Percentiles rank a stretch among this genome's conserved stretches.
phyloP scores from a whole-genome alignment of 2,797 vertebrate genomes.

The Chloroceryle amazona region DNA sequence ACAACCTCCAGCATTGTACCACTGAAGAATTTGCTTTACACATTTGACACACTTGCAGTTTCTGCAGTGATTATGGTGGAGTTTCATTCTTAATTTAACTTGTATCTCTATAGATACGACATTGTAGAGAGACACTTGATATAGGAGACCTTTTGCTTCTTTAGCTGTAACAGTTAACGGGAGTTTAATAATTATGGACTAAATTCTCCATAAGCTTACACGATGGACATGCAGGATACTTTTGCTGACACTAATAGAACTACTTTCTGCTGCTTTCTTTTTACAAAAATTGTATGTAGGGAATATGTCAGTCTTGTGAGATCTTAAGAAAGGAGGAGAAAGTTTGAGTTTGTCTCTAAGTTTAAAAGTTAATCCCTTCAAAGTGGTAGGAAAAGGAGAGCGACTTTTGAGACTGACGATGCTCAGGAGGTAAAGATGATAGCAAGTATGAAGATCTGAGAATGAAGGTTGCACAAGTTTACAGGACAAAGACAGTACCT shows the following conservation, averaged over 20 bases:
- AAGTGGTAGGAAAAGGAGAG: neutral
- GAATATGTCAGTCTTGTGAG: neutral
- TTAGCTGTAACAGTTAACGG: neutral
- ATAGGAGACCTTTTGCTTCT: neutral
- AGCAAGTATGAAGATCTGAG: neutral
- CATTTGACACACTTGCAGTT: conserved; percentile 59
- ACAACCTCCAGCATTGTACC: conserved; percentile 73
- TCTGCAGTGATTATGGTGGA: neutral
- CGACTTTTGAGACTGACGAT: neutral
- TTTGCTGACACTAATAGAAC: neutral
- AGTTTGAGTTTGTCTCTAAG: neutral
- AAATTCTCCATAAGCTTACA: neutral
- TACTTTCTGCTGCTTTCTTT: neutral
- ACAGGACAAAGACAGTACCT: neutral
- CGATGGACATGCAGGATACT: neutral
- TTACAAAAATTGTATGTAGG: neutral
- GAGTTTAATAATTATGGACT: neutral
- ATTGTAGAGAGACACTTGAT: neutral
- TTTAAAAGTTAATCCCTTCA: neutral
- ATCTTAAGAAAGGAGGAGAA: neutral
- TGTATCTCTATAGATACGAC: neutral
- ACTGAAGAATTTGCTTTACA: conserved; percentile 69
- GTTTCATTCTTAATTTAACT: neutral
- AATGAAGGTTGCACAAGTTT: neutral
- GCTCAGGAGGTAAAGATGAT: neutral